Evolutionary conservation across 1,140 invertebrate genomes (phyloP).

Genomic region (Drosophila jambulina): DNA sequence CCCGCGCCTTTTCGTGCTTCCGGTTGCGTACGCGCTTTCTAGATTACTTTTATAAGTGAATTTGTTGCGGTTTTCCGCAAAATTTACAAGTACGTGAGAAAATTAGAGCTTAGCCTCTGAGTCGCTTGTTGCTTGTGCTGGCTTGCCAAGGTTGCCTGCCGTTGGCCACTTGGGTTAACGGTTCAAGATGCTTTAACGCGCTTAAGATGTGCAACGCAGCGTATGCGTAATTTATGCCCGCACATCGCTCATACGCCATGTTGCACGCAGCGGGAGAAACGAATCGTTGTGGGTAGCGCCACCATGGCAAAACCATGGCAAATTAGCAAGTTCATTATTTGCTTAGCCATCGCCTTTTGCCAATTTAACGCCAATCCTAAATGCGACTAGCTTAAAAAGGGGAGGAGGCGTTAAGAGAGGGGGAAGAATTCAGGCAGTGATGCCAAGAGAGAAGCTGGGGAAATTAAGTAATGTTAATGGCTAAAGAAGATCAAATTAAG

Average conservation of each 20-base stretch:
- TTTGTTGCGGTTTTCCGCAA: constrained; percentile 84
- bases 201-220: constrained; percentile 49
- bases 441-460: neutral
- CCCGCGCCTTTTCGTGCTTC: constrained; percentile 66
- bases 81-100: constrained; percentile 84
- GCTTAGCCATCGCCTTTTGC: constrained; percentile 56
- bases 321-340: constrained; percentile 77
- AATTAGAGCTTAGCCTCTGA: constrained; percentile 79
- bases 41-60: constrained; percentile 84
- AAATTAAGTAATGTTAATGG: neutral
- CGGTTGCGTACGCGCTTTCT: constrained; percentile 80
- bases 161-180: constrained; percentile 23
- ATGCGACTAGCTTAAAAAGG: constrained; percentile 32
- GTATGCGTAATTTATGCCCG: constrained; percentile 62
- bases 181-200: constrained; percentile 28
- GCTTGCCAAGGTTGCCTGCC: constrained; percentile 18
- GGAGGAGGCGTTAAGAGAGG: neutral
- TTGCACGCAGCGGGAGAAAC: constrained; percentile 9
- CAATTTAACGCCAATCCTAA: constrained; percentile 63
- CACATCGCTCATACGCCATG: constrained; percentile 58
- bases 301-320: constrained; percentile 20
- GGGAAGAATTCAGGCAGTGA: neutral
- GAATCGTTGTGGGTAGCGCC: neutral
- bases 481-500: neutral
- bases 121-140: constrained; percentile 65